Evolutionary conservation across 2,888 invertebrate genomes (phyloP), one percentile per base, ranked within the genome.

Genomic region (Dorcus hopei): DNA sequence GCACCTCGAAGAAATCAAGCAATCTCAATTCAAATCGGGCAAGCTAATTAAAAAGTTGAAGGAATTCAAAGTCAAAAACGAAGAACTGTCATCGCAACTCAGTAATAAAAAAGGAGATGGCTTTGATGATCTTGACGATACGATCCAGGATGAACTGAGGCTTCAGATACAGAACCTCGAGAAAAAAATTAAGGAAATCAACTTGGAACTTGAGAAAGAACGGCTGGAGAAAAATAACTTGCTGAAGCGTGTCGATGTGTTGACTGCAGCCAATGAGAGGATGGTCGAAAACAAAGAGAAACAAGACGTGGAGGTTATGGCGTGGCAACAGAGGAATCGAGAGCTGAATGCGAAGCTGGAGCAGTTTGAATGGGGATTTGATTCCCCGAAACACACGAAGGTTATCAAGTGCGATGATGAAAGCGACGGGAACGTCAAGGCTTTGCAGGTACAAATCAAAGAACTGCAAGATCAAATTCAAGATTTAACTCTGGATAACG

Each of bases 41-140:
- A 94, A 92, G 79, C 83, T 93, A 64, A 80, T 95, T 66, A 89
- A 90, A 69, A 95, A 93, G 76, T 78, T 95, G 45, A 95, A 93
- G 75, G 90, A 92, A 72, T 84, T 92, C 54, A 95, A 94, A 76
- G 77, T 79, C 2, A 85, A 84, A 61, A 85, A 87, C 70, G 88
- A 89, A 40, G 80, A 82, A 65, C 74, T 88, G 40, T 77, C 78
- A 9, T 81, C 81, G 56, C 84, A 86, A 73, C 68, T 67, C n/a
- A 67, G 59, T 52, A 26, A 33, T 6, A 68, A 68, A 9, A 62
- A 56, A 9, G 68, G 68, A 11, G 79, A 81, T 55, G 81, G 74
- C 47, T 79, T 85, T 49, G 83, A 84, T 47, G 86, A 89, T 70
- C 80, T 93, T 49, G 90, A 93, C 69, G 83, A 85, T 56, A 87